Percentiles rank a stretch among this genome's conserved stretches.
These are phyloP conservation scores for Drosophila nebulosa DNA, from an alignment of 1,140 invertebrate species.

Conservation along the genomic window DNA sequence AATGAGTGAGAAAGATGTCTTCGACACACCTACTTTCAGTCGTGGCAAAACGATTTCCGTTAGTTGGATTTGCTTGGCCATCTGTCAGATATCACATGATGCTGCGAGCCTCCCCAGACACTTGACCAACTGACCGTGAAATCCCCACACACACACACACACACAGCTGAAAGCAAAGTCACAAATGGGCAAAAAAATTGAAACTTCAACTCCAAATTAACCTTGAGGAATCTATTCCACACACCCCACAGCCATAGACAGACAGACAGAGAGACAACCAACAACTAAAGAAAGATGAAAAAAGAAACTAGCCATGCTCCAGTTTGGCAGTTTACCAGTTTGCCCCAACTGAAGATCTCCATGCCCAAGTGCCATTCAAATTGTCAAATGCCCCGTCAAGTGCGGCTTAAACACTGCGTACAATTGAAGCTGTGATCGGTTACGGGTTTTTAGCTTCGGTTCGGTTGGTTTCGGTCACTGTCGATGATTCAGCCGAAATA, in stretches of 20 bases:
- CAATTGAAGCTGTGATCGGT: constrained; percentile 50
- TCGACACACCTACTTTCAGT: neutral
- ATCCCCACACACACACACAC: constrained; percentile 15
- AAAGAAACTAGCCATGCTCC: constrained; percentile 44
- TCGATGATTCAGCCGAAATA: constrained; percentile 56
- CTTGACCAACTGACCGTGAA: constrained; percentile 50
- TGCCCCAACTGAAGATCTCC: constrained; percentile 39
- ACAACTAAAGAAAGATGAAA: neutral
- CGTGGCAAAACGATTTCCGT: neutral
- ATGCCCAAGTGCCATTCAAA: constrained; percentile 59
- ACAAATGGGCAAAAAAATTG: constrained; percentile 7
- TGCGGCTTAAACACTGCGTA: constrained; percentile 58
- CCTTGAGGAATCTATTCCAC: constrained; percentile 22
- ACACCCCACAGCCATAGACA: neutral
- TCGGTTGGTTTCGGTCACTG: constrained; percentile 38
- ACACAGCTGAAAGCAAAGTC: constrained; percentile 2
- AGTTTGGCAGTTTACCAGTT: constrained; percentile 47
- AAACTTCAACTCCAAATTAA: constrained; percentile 16
- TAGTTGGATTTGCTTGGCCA: neutral
- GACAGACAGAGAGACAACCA: neutral
- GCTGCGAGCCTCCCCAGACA: neutral
- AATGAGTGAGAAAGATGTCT: neutral
- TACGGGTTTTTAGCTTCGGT: constrained; percentile 12
- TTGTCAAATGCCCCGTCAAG: constrained; percentile 73
- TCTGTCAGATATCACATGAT: constrained; percentile 14